Base-by-base conservation (phyloP, 2,113 vertebrate species). In the Epinephelus cyanopodus region DNA sequence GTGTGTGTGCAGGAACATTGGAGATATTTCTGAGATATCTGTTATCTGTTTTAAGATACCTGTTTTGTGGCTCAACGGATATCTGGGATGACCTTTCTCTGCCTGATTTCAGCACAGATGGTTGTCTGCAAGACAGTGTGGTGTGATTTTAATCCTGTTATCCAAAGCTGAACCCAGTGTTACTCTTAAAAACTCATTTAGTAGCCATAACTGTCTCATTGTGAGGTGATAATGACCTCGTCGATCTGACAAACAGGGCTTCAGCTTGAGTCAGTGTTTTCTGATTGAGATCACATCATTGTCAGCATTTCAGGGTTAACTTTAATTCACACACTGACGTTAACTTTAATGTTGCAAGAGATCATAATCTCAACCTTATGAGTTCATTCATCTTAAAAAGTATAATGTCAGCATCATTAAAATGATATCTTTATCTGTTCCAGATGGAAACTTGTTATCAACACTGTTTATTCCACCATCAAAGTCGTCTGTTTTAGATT, bases 351-450 rank as follows among this genome's bases (percentile, higher is more conserved):
- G 21, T 21, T 52, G 13, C 8, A 39, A 53, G 25, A 1, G 71
- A 61, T 60, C 12, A 50, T 69, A 37, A 74, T 14, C 19, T 17
- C 37, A 52, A 19, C 0, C 8, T 52, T 29, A 5, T 0, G 6
- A 54, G 66, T 63, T 77, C 19, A 61, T 21, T 83, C 27, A 64
- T 17, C 56, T 73, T n/a, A 37, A 58, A 37, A 67, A 79, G 39
- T 74, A 54, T 53, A 72, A 56, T 47, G 69, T 70, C 78, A 76
- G 65, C 52, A 62, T 56, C 10, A 58, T 75, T 54, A 47, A 53
- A 48, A 25, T 23, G 0, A 11, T n/a, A 57, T 56, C 29, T 78
- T 79, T 79, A 87, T 88, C 79, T 79, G 37, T 18, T 70, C 19
- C 57, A 74, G 13, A 84, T 33, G 37, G n/a, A 71, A 57, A 73